Conservation (phyloP, 2,797 vertebrate genomes). For the Pseudochirops cupreus region DNA sequence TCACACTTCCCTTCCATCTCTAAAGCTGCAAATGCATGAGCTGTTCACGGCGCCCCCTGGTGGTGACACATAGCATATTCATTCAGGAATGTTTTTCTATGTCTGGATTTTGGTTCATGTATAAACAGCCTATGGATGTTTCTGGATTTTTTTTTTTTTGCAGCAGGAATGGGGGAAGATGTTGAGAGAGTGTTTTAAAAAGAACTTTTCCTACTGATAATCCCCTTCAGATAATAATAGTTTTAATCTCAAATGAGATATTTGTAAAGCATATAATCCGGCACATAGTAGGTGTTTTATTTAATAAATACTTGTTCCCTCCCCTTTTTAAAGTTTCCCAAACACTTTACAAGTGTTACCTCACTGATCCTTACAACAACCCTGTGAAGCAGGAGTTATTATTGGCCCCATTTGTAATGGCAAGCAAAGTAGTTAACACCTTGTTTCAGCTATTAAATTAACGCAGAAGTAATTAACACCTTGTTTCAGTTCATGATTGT, state of each 20-base stretch:
- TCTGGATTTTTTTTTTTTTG: not conserved
- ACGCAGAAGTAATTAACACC: too few relatives aligned
- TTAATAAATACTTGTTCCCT: not conserved
- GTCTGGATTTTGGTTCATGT: not conserved
- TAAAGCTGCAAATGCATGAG: not conserved
- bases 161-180: too few relatives aligned
- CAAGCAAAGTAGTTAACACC: too few relatives aligned
- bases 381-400: not conserved
- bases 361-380: not conserved
- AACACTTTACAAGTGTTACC: not conserved
- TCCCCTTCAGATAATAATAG: not conserved
- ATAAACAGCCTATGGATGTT: not conserved
- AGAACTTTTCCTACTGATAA: not conserved
- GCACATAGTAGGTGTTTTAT: not conserved
- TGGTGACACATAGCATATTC: not conserved
- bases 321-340: not conserved
- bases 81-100: not conserved
- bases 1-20: not conserved
- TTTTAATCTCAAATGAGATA: not conserved
- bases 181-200: not conserved
- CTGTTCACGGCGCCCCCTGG: not conserved
- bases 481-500: too few relatives aligned
- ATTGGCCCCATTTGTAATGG: not conserved
- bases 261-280: not conserved
- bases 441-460: too few relatives aligned